phyloP scores from a whole-genome alignment of 2,113 vertebrate genomes.

The Prietella phreatophila region DNA sequence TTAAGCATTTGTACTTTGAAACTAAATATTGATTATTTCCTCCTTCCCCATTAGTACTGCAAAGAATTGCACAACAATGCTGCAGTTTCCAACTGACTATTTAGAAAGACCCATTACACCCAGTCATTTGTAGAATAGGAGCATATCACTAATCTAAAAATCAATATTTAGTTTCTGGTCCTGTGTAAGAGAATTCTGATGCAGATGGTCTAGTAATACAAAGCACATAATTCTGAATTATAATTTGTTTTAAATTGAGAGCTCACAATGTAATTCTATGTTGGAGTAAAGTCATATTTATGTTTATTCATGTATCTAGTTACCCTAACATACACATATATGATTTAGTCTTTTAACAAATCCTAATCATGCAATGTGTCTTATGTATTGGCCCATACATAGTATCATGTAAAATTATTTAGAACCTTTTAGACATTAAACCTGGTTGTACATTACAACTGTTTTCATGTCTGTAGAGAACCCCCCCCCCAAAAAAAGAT shows the following conservation, averaged over 20 bases:
- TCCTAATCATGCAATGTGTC: background rate
- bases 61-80: background rate
- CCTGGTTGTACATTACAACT: slow-evolving; percentile 7
- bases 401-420: slow-evolving; percentile 11
- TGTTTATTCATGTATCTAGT: slow-evolving; percentile 10
- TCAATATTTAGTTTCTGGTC: background rate
- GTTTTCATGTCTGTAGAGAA: background rate
- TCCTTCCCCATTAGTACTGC: background rate
- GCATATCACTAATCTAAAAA: background rate
- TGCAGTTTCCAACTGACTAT: background rate
- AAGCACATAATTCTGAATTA: background rate
- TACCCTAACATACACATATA: slow-evolving; percentile 14
- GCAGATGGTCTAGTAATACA: background rate
- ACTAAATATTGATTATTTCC: slow-evolving; percentile 2
- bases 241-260: background rate
- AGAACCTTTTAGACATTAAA: background rate
- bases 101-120: background rate
- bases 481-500: background rate
- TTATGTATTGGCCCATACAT: background rate
- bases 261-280: background rate
- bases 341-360: slow-evolving; percentile 20
- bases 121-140: background rate
- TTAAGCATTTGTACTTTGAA: slow-evolving; percentile 14
- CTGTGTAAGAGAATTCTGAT: background rate
- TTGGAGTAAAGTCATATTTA: slow-evolving; percentile 1